These are phyloP conservation scores for Hozukius guyotensis DNA, from an alignment of 2,797 vertebrate species.

Conservation along the genomic window DNA sequence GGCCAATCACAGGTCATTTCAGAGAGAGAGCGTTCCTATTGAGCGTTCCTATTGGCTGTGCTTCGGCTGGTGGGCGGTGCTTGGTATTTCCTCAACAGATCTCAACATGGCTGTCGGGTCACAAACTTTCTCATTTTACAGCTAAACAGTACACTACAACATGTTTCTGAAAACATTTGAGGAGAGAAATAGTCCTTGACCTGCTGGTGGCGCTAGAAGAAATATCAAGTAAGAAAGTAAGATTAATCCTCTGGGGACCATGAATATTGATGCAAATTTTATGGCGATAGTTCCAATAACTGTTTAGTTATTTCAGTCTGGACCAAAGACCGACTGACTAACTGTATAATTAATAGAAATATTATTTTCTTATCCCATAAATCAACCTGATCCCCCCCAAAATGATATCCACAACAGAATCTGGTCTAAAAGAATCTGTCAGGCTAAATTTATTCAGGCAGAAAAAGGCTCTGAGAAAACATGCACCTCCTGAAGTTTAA, in stretches of 20 bases:
- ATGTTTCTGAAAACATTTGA: too few species aligned
- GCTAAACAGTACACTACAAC: too few species aligned
- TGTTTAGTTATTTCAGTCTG: not conserved
- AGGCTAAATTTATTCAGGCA: conserved; percentile 4
- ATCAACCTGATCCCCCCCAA: not conserved
- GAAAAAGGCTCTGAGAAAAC: conserved; percentile 36
- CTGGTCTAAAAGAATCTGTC: conserved; percentile 9
- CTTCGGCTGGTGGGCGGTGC: too few species aligned
- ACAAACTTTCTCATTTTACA: too few species aligned
- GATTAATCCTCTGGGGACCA: not conserved
- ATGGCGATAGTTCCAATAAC: not conserved
- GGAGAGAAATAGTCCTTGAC: not conserved
- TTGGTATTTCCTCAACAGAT: too few species aligned
- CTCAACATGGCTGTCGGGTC: too few species aligned
- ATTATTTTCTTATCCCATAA: not conserved
- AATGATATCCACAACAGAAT: not conserved
- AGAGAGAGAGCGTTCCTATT: fast-evolving
- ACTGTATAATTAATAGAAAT: not conserved
- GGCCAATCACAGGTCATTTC: too few species aligned
- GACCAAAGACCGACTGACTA: not conserved
- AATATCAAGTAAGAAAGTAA: not conserved
- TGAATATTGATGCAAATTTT: not conserved
- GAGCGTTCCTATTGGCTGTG: too few species aligned
- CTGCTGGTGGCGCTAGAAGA: too few species aligned
- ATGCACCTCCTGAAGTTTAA: conserved; percentile 48